A percentile compares a stretch with the other conserved stretches of the same genome.
These are phyloP conservation scores for Hemiprocne comata DNA, from an alignment of 2,113 vertebrate species.

Conservation along the genomic window DNA sequence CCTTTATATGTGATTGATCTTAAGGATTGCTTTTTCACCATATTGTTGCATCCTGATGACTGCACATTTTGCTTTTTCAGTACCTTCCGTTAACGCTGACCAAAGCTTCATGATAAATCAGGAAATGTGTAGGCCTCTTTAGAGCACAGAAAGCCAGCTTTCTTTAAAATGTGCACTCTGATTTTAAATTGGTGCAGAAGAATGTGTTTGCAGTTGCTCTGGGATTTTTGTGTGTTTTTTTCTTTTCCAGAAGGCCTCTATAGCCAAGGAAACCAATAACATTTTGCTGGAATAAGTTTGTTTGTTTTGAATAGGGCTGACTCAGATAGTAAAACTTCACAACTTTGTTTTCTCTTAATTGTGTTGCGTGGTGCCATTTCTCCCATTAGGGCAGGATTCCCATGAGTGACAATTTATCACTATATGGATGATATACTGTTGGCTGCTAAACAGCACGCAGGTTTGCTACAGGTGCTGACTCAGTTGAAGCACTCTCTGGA, in stretches of 20 bases:
- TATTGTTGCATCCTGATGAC: too few relatives aligned
- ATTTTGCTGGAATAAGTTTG: conserved; percentile 48
- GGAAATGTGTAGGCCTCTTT: neutral
- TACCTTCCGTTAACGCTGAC: too few relatives aligned
- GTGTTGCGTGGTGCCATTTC: too few relatives aligned
- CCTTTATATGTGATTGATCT: too few relatives aligned
- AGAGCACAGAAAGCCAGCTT: conserved; percentile 9
- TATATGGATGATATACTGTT: too few relatives aligned
- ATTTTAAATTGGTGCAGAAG: neutral
- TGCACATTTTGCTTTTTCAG: too few relatives aligned
- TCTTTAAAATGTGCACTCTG: neutral
- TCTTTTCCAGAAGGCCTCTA: conserved; percentile 26
- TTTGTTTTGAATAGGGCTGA: conserved; percentile 55
- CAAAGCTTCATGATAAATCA: conserved; percentile 8
- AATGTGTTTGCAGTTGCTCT: neutral
- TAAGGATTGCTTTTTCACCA: too few relatives aligned
- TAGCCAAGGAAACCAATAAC: conserved; percentile 63
- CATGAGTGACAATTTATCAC: too few relatives aligned
- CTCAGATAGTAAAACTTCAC: conserved; percentile 51
- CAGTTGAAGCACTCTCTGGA: too few relatives aligned
- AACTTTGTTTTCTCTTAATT: conserved; percentile 54
- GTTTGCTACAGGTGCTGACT: too few relatives aligned
- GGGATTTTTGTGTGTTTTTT: conserved; percentile 21
- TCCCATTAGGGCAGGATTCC: too few relatives aligned
- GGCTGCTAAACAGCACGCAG: too few relatives aligned